Conservation (phyloP, 2,113 vertebrate species). For the Chloropsis hardwickii region DNA sequence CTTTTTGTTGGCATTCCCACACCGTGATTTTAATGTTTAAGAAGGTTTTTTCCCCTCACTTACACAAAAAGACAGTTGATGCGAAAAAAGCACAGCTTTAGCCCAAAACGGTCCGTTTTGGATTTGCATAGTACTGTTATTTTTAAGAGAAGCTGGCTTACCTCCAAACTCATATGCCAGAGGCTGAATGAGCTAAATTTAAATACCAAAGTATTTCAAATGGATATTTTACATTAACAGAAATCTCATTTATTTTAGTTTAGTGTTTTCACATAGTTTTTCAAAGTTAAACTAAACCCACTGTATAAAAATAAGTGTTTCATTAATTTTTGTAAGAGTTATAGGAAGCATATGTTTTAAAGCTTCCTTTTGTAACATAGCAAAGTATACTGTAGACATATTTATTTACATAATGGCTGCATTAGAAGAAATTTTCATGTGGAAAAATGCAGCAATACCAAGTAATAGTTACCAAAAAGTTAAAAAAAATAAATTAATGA, state of each 20-base stretch:
- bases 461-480: not conserved
- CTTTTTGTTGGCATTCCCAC: not conserved
- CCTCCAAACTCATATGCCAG: not conserved
- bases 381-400: not conserved
- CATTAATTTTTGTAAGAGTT: constrained; percentile 48
- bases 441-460: constrained; percentile 13
- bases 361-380: constrained; percentile 5
- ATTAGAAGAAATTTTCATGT: constrained; percentile 34
- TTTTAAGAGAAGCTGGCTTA: not conserved
- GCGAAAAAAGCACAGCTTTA: not conserved
- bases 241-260: constrained; percentile 2
- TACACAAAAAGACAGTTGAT: not conserved
- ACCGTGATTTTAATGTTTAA: not conserved
- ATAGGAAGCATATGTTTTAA: constrained; percentile 33
- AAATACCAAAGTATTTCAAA: not conserved
- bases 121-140: not conserved
- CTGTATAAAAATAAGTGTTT: constrained; percentile 38
- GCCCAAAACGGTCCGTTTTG: rapidly evolving
- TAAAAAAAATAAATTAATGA: not conserved
- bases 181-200: not conserved
- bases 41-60: not conserved
- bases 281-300: not conserved
- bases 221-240: constrained; percentile 38
- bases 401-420: constrained; percentile 22
- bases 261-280: constrained; percentile 2